A percentile compares a stretch with the other conserved stretches of the same genome.
phyloP scores from a whole-genome alignment of 23 tunicate species.

The Aplidium turbinatum region DNA sequence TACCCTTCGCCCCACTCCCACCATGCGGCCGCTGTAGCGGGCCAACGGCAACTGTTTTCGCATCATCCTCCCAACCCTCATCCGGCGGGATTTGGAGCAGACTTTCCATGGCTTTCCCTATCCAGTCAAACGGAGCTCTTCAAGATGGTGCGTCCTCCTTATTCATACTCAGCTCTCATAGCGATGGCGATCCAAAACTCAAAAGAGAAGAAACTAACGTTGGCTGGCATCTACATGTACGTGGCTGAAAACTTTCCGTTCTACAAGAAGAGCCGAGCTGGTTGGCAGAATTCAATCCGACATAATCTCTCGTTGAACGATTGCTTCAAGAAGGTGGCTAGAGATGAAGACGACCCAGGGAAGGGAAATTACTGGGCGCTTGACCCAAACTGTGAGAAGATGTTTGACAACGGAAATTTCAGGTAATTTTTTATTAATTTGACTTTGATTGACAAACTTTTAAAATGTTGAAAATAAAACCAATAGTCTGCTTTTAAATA shows the following conservation, averaged over 20 bases:
- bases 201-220: conserved; percentile 93
- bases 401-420: conserved; percentile 99
- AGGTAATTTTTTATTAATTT: too few relatives aligned
- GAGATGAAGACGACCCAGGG: conserved; percentile 98
- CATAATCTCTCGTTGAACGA: conserved; percentile 95
- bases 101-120: conserved; percentile 93
- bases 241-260: conserved; percentile 99
- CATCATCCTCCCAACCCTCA: conserved; percentile 58
- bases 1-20: conserved; percentile 45
- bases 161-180: conserved; percentile 93
- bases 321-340: conserved; percentile 95
- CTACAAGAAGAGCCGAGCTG: conserved; percentile 92
- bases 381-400: conserved; percentile 97
- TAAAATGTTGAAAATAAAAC: too few relatives aligned
- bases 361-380: conserved; percentile 97
- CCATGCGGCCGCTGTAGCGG: conserved; percentile 56
- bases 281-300: conserved; percentile 98
- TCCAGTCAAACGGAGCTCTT: conserved; percentile 93
- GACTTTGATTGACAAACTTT: too few relatives aligned
- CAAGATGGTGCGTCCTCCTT: conserved; percentile 97
- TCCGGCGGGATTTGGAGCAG: conserved; percentile 58
- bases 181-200: conserved; percentile 99
- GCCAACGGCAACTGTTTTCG: conserved; percentile 53
- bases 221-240: conserved; percentile 88
- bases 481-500: too few relatives aligned